phyloP scores from a whole-genome alignment of 2,888 invertebrate genomes.

The Camptogramma bilineatum region DNA sequence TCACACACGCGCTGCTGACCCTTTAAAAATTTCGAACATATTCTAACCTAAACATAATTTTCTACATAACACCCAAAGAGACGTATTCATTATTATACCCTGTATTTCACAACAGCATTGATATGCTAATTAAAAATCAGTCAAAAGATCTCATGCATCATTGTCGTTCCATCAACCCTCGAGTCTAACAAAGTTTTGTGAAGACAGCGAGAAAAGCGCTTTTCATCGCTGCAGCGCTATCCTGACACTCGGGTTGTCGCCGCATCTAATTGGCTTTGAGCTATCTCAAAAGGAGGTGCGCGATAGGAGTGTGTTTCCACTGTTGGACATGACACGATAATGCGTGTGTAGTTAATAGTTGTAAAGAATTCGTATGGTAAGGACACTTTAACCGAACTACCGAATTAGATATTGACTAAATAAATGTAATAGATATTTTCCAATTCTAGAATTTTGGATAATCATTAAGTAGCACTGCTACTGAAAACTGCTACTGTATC shows the following conservation, averaged over 20 bases:
- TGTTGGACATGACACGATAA: constrained; percentile 46
- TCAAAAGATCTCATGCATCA: constrained; percentile 32
- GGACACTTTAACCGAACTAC: too few species aligned
- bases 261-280: constrained; percentile 83
- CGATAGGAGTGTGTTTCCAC: constrained; percentile 59
- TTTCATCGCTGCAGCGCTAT: constrained; percentile 54
- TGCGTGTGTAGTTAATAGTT: not conserved
- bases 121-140: constrained; percentile 38
- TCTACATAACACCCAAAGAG: too few species aligned
- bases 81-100: too few species aligned
- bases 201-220: constrained; percentile 51
- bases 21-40: too few species aligned
- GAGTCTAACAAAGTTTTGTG: constrained; percentile 56
- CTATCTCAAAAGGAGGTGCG: constrained; percentile 71
- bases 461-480: too few species aligned
- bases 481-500: too few species aligned
- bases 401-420: too few species aligned
- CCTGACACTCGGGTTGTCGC: constrained; percentile 66
- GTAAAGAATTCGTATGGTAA: too few species aligned
- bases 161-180: constrained; percentile 39
- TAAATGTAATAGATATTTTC: too few species aligned
- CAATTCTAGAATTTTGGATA: too few species aligned
- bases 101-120: not conserved
- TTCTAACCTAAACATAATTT: too few species aligned
- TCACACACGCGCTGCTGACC: too few species aligned